These are phyloP conservation scores for Thermophis baileyi DNA, from an alignment of 2,113 vertebrate genomes.

Conservation along the genomic window DNA sequence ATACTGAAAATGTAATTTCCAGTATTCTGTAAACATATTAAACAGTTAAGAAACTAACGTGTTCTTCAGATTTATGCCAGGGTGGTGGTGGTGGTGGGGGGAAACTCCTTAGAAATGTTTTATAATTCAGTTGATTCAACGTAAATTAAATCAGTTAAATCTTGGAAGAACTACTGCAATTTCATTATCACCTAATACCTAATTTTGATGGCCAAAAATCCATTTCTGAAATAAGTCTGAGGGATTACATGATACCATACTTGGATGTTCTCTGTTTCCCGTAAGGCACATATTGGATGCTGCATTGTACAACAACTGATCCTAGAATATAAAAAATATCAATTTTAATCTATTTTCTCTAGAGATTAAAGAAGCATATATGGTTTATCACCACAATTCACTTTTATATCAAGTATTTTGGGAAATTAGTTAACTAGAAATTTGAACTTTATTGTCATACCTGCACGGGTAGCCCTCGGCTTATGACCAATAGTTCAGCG, in stretches of 20 bases:
- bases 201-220: constrained; percentile 77
- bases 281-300: constrained; percentile 83
- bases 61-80: constrained; percentile 71
- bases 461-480: background rate
- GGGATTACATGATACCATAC: constrained; percentile 79
- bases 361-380: background rate
- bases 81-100: background rate
- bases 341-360: background rate
- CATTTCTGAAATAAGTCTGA: constrained; percentile 87
- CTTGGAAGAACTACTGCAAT: background rate
- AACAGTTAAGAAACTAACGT: constrained; percentile 39
- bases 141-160: constrained; percentile 49
- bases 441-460: background rate
- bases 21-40: constrained; percentile 69
- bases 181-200: constrained; percentile 54
- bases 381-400: background rate
- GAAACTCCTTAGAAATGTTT: constrained; percentile 55
- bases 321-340: constrained; percentile 67
- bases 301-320: constrained; percentile 82
- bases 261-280: constrained; percentile 79
- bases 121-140: constrained; percentile 59
- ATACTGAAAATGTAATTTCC: constrained; percentile 50
- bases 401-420: background rate
- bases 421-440: background rate
- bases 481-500: background rate